These are phyloP conservation scores for Leuctra nigra DNA, from an alignment of 2,888 invertebrate species.

Conservation along the genomic window DNA sequence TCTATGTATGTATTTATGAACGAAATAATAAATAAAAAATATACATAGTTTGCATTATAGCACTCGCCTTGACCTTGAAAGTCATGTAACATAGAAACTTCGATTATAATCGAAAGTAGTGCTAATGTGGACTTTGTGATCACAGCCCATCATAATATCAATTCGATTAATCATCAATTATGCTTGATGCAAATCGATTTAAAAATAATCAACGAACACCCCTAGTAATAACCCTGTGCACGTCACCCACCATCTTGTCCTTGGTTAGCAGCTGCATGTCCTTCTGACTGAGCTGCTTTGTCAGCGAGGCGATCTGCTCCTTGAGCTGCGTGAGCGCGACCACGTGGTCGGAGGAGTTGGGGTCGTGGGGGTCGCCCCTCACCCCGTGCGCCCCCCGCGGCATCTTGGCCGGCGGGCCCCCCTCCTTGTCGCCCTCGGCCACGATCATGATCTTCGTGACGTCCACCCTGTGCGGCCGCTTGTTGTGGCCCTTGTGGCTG, in stretches of 20 bases:
- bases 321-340: conserved; percentile 92
- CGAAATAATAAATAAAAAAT: too few relatives aligned
- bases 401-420: conserved; percentile 43
- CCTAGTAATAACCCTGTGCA: too few relatives aligned
- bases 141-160: too few relatives aligned
- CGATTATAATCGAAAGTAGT: too few relatives aligned
- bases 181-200: too few relatives aligned
- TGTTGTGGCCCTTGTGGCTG: conserved; percentile 62
- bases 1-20: too few relatives aligned
- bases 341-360: conserved; percentile 86
- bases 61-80: too few relatives aligned
- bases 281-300: conserved; percentile 79
- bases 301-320: conserved; percentile 86
- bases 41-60: too few relatives aligned
- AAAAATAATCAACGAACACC: too few relatives aligned
- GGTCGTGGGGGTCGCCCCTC: conserved; percentile 49
- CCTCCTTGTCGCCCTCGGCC: conserved; percentile 40
- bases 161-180: too few relatives aligned
- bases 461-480: conserved; percentile 61
- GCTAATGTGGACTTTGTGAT: too few relatives aligned
- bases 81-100: too few relatives aligned
- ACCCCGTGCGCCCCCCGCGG: conserved; percentile 36
- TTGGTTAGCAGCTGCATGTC: conserved; percentile 80
- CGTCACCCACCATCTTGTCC: conserved; percentile 72
- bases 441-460: conserved; percentile 49